Base-by-base conservation (phyloP, 1,140 invertebrate species). In the Drosophila ogumai region DNA sequence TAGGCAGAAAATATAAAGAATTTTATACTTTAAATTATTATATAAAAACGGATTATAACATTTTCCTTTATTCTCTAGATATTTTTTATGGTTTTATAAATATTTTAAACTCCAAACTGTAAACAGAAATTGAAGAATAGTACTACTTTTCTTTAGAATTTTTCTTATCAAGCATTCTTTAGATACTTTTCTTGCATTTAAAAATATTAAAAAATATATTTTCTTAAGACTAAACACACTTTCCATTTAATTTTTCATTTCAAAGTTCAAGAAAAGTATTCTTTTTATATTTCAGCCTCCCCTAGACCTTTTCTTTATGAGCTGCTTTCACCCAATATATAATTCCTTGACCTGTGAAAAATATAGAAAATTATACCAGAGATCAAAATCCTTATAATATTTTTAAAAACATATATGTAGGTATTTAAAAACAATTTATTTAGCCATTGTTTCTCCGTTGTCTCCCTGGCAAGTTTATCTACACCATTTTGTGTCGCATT, bases 401-500 rank as follows among this genome's bases (percentile, higher is more conserved):
- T 22, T 6, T 25, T 3, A 34, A 22, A 9, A 34, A 22, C 8
- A 38, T 71, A 28, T 34, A 32, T 19, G 15, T 52, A 31, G 9
- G 28, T 72, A 73, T 72, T 72, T 38, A 72, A 59, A 72, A 72
- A 28, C 69, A 17, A 73, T 73, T 59, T 41, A 72, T 72, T 72
- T 59, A 31, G n/a, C n/a, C 66, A 66, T 69, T 66, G 58, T 75
- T 64, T 38, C 28, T 56, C 28, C 64, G 40, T 50, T 50, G 28
- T 32, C n/a, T 12, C 32, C 25, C 19, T 73, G 46, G 67, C 38
- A 43, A 49, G 43, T 68, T 55, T 77, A 54, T 76, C 50, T 50
- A 67, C 84, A 80, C 82, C 84, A 87, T 87, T 88, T 88, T 88
- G 72, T 66, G 57, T 75, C 58, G 54, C 64, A 66, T 71, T 75